Base-by-base conservation (phyloP, 2,888 invertebrate genomes). In the Eilema griseolum region DNA sequence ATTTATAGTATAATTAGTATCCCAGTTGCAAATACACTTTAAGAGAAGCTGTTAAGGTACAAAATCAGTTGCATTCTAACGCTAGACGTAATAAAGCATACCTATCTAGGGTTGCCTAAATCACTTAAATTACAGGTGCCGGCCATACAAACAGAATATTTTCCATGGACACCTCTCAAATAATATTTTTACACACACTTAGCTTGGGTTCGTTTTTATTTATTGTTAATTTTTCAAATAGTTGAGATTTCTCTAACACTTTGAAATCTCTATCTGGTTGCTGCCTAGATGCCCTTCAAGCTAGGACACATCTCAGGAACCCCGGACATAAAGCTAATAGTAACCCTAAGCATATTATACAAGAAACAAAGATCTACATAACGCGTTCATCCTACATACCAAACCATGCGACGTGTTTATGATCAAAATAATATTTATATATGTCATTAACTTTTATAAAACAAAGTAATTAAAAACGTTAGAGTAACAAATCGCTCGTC, bases 401-500 rank as follows among this genome's bases (percentile, higher is more conserved):
- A 23, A 37, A n/a, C 52, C 59, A 46, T 14, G 12, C 31, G 60
- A 31, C 61, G 69, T 41, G n/a, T 71, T 76, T 64, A 28, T 74
- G 70, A 73, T 76, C 66, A 70, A 24, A 33, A 66, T 70, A 70
- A 73, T 61, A 76, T 68, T 73, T 75, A 37, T 74, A 68, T 73
- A 62, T 74, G 70, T 64, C 78, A 76, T 74, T 75, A 82, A 78
- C 67, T 78, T 70, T 72, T 78, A 77, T 81, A 79, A 78, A 83
- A 77, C 76, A 72, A 81, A 82, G 83, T 82, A 84, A 87, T 87
- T 86, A 85, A 84, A 86, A 85, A 82, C 72, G 76, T 83, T 80
- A 81, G 82, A 81, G 81, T 75, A 81, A 82, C 83, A 85, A 83
- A 88, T 86, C 82, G 80, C 79, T 83, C 76, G 85, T 84, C 77